Evolutionary conservation across 2,113 vertebrate genomes (phyloP), one percentile per base, ranked within the genome.

Genomic region (Tyrannus savana): DNA sequence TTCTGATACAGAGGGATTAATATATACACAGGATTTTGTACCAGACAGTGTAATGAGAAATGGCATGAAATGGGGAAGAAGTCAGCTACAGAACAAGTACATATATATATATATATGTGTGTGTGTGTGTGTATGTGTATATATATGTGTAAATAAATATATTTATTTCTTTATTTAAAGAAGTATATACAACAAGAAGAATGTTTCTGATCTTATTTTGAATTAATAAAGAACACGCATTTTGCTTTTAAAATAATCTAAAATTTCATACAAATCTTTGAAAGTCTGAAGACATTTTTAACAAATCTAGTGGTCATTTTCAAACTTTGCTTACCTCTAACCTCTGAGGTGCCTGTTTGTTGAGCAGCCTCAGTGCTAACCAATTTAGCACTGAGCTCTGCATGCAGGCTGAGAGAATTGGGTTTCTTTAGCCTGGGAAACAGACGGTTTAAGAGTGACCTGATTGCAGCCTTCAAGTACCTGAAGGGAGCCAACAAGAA

Each of bases 1-100:
- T 50, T 95, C 72, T 64, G 37, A 93, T 84, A 94, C 35, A 92
- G 59, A 83, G 46, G 59, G 82, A 95, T 96, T 93, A 95, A 89
- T 95, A 93, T 37, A 90, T 55, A 81, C 76, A 67, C 55, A 81
- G 83, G 72, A 88, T 97, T 94, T 94, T 84, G 27, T 50, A 76
- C 44, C n/a, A 85, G 53, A 9, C 58, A 73, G 11, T 50, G 22
- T 49, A 86, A 82, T 1, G 6, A 87, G 56, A 89, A 92, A 92
- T 72, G 44, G 41, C 53, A 82, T 18, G 90, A 91, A 82, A 15
- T 75, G 49, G 58, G 64, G 23, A 68, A 90, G 30, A 84, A 82
- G 81, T 52, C 63, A 67, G 8, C 27, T 8, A 60, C 41, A 79
- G 69, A 76, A 64, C 21, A 53, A n/a, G 6, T 7, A 56, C 10